Evolutionary conservation across 2,113 vertebrate genomes (phyloP).

Genomic region (Camelus bactrianus): DNA sequence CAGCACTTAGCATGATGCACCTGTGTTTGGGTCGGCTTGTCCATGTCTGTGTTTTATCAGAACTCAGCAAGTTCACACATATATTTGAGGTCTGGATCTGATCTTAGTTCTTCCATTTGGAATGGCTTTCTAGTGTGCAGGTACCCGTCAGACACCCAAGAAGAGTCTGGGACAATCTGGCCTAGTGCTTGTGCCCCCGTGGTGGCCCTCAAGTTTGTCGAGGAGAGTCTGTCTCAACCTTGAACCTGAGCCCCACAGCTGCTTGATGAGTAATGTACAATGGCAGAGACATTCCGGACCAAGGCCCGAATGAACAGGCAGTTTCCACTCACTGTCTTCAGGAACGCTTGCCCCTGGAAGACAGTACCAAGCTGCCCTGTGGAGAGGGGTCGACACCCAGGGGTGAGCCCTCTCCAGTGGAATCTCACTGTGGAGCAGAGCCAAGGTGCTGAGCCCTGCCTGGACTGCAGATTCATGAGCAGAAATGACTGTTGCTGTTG

Average conservation of each 20-base stretch:
- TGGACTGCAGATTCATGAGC: neutral
- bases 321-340: neutral
- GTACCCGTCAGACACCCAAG: too few species aligned
- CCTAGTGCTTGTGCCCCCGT: fast-evolving
- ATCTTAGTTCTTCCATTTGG: neutral
- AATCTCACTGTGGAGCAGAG: neutral
- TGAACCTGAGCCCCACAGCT: neutral
- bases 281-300: neutral
- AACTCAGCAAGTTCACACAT: neutral
- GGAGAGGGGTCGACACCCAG: neutral
- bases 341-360: neutral
- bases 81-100: neutral
- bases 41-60: neutral
- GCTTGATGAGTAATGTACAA: neutral
- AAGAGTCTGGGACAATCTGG: too few species aligned
- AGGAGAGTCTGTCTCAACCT: neutral
- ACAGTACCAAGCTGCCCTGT: neutral
- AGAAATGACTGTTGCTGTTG: neutral
- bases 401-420: neutral
- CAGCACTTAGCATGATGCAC: neutral
- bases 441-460: neutral
- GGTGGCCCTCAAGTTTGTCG: neutral
- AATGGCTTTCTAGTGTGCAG: neutral
- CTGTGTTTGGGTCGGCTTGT: neutral
- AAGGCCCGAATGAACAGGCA: neutral